Conservation (phyloP, 2,797 vertebrate species). For the Pseudochaenichthys georgianus region DNA sequence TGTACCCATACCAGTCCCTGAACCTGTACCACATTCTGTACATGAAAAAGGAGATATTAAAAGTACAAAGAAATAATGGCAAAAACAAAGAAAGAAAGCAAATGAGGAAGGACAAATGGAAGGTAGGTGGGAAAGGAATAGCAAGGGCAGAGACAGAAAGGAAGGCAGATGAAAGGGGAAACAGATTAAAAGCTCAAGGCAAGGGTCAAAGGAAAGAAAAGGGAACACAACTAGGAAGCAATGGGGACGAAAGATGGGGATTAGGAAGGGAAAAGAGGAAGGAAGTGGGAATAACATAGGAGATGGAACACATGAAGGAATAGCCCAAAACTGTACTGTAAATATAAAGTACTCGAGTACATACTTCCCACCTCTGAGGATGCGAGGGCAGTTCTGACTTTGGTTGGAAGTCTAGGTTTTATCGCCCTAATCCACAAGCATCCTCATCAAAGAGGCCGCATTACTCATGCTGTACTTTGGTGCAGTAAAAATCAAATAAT, state of each 20-base stretch:
- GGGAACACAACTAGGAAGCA: not conserved
- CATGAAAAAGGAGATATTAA: no score
- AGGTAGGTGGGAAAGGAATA: not conserved
- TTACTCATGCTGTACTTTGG: not conserved
- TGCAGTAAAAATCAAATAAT: slow-evolving; percentile 27
- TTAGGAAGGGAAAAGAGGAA: not conserved
- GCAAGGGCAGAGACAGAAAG: not conserved
- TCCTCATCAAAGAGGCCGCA: slow-evolving; percentile 20
- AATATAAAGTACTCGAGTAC: not conserved
- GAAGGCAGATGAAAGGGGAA: not conserved
- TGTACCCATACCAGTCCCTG: no score
- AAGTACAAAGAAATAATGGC: not conserved
- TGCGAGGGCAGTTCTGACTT: not conserved
- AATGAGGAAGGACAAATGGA: not conserved
- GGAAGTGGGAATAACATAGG: not conserved
- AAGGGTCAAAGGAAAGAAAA: not conserved
- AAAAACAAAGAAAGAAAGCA: not conserved
- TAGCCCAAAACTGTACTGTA: not conserved
- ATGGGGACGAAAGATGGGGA: no score
- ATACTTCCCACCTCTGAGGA: not conserved
- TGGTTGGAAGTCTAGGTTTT: slow-evolving; percentile 14
- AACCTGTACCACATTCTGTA: no score
- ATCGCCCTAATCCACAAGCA: slow-evolving; percentile 1
- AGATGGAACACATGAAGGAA: not conserved
- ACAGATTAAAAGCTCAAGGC: not conserved